Evolutionary conservation across 2,888 invertebrate species (phyloP).

Genomic region (Gortyna flavago): DNA sequence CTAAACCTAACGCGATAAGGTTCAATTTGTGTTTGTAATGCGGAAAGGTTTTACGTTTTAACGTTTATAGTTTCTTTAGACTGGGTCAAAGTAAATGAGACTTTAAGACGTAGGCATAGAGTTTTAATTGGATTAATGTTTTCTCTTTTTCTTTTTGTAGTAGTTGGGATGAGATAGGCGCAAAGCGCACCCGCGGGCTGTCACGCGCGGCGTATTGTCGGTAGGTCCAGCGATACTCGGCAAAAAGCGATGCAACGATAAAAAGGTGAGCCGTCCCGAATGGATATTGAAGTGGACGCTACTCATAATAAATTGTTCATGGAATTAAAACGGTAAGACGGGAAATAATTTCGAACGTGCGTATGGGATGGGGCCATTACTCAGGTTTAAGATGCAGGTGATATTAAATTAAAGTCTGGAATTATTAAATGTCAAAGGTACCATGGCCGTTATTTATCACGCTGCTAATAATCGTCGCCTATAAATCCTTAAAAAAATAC

Average conservation of each 20-base stretch:
- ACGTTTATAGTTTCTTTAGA: constrained; percentile 51
- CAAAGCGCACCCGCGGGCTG: constrained; percentile 86
- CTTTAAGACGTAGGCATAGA: constrained; percentile 36
- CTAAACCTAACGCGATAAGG: constrained; percentile 61
- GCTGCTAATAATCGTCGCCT: too few species aligned
- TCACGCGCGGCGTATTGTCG: constrained; percentile 85
- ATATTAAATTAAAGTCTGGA: constrained; percentile 22
- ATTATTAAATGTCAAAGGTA: constrained; percentile 8
- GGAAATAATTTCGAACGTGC: constrained; percentile 52
- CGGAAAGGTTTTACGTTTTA: constrained; percentile 57
- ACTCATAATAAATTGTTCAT: constrained; percentile 66
- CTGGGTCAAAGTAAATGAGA: constrained; percentile 18
- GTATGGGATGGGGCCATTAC: constrained; percentile 26
- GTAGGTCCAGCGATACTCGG: constrained; percentile 69
- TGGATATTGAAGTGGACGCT: constrained; percentile 63
- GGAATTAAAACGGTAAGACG: constrained; percentile 57
- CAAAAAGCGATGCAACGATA: constrained; percentile 78
- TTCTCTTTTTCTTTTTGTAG: constrained; percentile 72
- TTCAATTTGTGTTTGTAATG: constrained; percentile 55
- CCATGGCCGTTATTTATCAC: neutral
- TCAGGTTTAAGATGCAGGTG: constrained; percentile 26
- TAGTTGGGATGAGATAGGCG: constrained; percentile 77
- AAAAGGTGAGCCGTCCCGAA: constrained; percentile 73
- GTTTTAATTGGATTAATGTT: constrained; percentile 60
- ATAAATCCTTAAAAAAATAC: too few species aligned